Evolutionary conservation across 1,140 invertebrate genomes (phyloP).

Genomic region (Drosophila carrolli): DNA sequence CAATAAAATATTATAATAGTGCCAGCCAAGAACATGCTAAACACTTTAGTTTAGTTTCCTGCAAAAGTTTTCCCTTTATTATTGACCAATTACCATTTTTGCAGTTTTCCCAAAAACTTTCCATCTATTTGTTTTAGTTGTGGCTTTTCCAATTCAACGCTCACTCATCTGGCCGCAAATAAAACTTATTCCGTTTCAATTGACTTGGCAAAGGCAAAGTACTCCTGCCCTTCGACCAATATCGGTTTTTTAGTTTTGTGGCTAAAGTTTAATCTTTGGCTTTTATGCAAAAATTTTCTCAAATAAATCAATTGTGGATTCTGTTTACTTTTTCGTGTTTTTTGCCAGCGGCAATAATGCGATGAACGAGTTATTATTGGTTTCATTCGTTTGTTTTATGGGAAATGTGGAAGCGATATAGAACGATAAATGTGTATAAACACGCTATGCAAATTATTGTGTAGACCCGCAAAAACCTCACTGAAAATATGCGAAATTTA

Average conservation of each 20-base stretch:
- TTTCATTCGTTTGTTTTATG: slow-evolving; percentile 32
- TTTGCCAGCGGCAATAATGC: slow-evolving; percentile 13
- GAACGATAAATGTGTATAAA: slow-evolving; percentile 54
- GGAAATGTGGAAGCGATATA: slow-evolving; percentile 37
- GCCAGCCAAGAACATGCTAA: slow-evolving; percentile 44
- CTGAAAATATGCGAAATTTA: slow-evolving; percentile 24
- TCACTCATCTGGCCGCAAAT: slow-evolving; percentile 44
- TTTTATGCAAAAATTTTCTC: slow-evolving; percentile 54
- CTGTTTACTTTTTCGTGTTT: slow-evolving; percentile 48
- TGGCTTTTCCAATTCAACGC: slow-evolving; percentile 61
- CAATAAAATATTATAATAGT: slow-evolving; percentile 66
- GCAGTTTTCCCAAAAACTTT: slow-evolving; percentile 34
- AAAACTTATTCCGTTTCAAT: slow-evolving; percentile 61
- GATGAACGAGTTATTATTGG: slow-evolving; percentile 33
- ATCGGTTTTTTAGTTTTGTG: slow-evolving; percentile 29
- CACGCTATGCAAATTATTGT: slow-evolving; percentile 68
- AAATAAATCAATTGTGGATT: slow-evolving; percentile 55
- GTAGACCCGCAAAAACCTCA: slow-evolving; percentile 23
- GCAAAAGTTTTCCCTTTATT: slow-evolving; percentile 50
- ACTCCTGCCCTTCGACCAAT: slow-evolving; percentile 9
- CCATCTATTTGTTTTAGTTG: slow-evolving; percentile 52
- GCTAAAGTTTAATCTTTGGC: slow-evolving; percentile 53
- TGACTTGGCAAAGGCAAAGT: slow-evolving; percentile 11
- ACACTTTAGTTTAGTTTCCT: slow-evolving; percentile 16
- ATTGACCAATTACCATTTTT: slow-evolving; percentile 59